Evolutionary conservation across 2,113 vertebrate genomes (phyloP).

Genomic region (Gorsachius goisagi): DNA sequence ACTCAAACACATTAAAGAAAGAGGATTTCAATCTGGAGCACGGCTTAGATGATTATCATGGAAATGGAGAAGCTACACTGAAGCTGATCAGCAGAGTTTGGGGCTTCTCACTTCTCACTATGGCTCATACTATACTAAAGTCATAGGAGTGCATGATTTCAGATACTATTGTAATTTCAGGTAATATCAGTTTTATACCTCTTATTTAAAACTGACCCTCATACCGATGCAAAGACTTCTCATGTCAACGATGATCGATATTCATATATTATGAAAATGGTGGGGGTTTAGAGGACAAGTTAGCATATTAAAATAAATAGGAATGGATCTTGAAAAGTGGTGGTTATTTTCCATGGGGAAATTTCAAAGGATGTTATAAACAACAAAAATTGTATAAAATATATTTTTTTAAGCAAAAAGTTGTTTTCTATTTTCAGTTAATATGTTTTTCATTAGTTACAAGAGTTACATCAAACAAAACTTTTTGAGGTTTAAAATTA

Average conservation of each 20-base stretch:
- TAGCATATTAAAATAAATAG: background rate
- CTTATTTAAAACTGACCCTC: background rate
- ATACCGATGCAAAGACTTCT: background rate
- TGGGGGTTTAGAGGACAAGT: background rate
- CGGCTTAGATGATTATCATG: background rate
- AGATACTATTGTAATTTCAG: background rate
- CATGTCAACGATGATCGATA: fast-evolving
- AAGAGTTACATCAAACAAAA: background rate
- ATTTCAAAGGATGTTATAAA: background rate
- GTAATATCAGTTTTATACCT: background rate
- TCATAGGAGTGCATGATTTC: background rate
- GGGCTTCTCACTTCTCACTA: background rate
- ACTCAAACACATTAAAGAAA: background rate
- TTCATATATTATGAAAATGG: background rate
- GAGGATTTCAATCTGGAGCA: background rate
- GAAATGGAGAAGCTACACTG: background rate
- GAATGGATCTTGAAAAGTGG: background rate
- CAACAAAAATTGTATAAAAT: background rate
- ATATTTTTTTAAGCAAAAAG: background rate
- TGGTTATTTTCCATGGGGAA: background rate
- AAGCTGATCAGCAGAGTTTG: background rate
- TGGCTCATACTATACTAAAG: background rate
- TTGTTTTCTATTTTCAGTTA: background rate
- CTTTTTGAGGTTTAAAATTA: background rate
- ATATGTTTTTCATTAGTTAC: background rate